Percentiles rank a stretch among this genome's conserved stretches.
phyloP scores from a whole-genome alignment of 64 coral and sea anemone species.

The Anthopleura sola region DNA sequence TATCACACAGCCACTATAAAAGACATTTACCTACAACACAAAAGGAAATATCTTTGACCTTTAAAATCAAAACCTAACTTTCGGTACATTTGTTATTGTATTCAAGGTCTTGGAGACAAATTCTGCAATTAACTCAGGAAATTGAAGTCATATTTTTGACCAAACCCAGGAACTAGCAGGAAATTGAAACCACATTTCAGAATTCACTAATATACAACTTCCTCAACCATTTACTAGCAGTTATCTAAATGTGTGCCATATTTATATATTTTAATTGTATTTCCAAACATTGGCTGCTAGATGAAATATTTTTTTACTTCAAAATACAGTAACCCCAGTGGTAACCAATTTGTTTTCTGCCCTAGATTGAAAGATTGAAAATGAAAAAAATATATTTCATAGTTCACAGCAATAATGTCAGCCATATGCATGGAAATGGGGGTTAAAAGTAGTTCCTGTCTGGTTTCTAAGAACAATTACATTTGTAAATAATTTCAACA shows the following conservation, averaged over 20 bases:
- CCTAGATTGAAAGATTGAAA: no score
- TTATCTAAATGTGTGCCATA: background rate
- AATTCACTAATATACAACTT: background rate
- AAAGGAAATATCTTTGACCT: background rate
- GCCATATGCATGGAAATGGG: no score
- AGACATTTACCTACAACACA: slow-evolving; percentile 69
- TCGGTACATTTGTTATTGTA: background rate
- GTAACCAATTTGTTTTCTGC: no score
- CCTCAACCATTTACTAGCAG: background rate
- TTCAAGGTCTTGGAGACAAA: background rate
- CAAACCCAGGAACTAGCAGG: background rate
- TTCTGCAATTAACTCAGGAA: background rate
- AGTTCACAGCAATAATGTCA: no score
- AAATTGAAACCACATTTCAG: background rate
- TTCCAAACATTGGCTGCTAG: background rate
- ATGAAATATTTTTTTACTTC: no score
- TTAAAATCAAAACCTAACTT: background rate
- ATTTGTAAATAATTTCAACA: no score
- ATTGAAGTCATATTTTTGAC: slow-evolving; percentile 7
- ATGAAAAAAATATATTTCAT: no score
- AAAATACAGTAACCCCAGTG: no score
- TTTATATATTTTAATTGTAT: background rate
- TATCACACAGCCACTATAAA: slow-evolving; percentile 98
- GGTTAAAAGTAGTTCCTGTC: no score
- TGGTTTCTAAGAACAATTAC: no score